Evolutionary conservation across 2,888 invertebrate genomes (phyloP), one percentile per base, ranked within the genome.

Genomic region (Electrophaes corylata): DNA sequence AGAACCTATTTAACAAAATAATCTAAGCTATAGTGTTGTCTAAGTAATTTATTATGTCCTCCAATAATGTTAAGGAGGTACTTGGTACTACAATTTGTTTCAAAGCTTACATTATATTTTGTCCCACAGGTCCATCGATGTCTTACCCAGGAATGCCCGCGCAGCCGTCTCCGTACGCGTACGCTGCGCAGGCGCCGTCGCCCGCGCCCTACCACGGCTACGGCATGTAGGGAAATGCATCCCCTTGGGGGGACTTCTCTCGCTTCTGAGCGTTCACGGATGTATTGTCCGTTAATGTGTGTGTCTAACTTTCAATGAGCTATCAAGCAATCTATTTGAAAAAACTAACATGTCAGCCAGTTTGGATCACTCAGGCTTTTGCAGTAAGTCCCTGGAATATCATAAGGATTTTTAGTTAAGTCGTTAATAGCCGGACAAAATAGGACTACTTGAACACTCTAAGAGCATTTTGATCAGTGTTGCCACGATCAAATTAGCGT

Each of bases 171-270:
- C 91, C 91, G 3, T 92, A 92, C 82, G 92, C 91, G 70, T 92
- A 92, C 81, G 91, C 91, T 11, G 92, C 92, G 66, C 92, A 91
- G 66, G 92, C 92, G 57, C 92, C 92, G 0, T 91, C 92, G 44
- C 92, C 91, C 46, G 91, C 92, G 71, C 91, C 92, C 67, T 92
- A 92, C 83, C 92, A 92, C 84, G 92, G 92, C 8, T 92, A 92
- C 83, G 92, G 92, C 84, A 92, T 92, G 92, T 92, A 92, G 88
- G 86, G 75, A 55, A 31, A 71, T 64, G 71, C 71, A 66, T 51
- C 64, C 76, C 70, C 47, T 44, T 72, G 78, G 78, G 75, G 76
- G 67, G 67, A 59, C 63, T 65, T 59, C 66, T 71, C 74, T 62
- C 78, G 68, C 67, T 74, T 71, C 71, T 78, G 72, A 79, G 67